Evolutionary conservation across 2,888 invertebrate genomes (phyloP).

Genomic region (Bellardia bayeri): DNA sequence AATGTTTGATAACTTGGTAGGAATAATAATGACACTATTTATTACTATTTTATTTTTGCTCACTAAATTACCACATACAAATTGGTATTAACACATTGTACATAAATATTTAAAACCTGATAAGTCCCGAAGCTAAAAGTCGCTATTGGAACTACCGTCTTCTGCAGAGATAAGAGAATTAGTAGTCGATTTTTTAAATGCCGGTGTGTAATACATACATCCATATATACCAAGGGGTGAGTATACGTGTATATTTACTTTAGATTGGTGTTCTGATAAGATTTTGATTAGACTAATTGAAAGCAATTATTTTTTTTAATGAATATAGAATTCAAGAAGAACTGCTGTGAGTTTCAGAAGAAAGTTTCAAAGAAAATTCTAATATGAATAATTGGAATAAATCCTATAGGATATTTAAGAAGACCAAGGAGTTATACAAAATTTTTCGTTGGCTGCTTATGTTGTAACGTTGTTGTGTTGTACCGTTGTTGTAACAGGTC

Average conservation of each 20-base stretch:
- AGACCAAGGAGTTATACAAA: no score
- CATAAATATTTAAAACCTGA: not conserved
- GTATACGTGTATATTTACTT: slow-evolving; percentile 1
- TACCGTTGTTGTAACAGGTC: no score
- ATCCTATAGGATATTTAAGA: no score
- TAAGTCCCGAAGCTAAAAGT: not conserved
- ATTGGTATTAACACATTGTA: not conserved
- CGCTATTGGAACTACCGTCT: slow-evolving; percentile 22
- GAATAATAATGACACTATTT: no score
- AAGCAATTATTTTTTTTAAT: slow-evolving; percentile 35
- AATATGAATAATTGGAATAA: no score
- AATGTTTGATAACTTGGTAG: no score
- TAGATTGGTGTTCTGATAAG: slow-evolving; percentile 15
- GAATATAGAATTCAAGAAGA: not conserved
- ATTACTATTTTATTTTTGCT: not conserved
- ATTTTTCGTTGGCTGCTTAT: no score
- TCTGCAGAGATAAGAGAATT: slow-evolving; percentile 14
- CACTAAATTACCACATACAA: not conserved
- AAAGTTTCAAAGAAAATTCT: not conserved
- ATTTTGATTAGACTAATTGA: slow-evolving; percentile 41
- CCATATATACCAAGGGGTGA: no score
- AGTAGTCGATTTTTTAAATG: slow-evolving; percentile 20
- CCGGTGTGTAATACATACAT: not conserved
- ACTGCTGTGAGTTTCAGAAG: not conserved
- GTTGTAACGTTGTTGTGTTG: no score